Evolutionary conservation across 2,797 vertebrate genomes (phyloP).

Genomic region (Lutjanus argentimaculatus): DNA sequence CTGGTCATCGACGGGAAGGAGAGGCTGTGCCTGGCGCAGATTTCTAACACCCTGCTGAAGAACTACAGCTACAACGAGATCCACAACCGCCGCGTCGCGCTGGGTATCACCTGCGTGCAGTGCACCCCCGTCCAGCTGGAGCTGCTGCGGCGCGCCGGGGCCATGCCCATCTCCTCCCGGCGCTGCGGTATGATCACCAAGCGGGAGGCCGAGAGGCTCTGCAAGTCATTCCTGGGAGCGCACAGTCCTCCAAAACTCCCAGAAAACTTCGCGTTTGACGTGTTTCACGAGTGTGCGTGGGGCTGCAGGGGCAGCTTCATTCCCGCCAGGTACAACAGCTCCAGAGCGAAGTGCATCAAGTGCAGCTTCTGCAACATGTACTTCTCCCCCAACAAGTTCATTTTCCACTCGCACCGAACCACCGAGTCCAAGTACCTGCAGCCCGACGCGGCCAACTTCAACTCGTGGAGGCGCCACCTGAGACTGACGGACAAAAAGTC

Average conservation of each 20-base stretch:
- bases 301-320: slow-evolving; percentile 93
- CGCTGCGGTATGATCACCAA: slow-evolving; percentile 96
- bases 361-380: slow-evolving; percentile 94
- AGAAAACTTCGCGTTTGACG: slow-evolving; percentile 94
- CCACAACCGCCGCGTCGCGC: slow-evolving; percentile 92
- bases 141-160: slow-evolving; percentile 92
- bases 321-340: slow-evolving; percentile 93
- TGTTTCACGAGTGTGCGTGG: slow-evolving; percentile 93
- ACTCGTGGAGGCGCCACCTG: slow-evolving; percentile 93
- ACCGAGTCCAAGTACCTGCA: slow-evolving; percentile 94
- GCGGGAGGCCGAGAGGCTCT: slow-evolving; percentile 92
- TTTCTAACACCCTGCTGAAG: slow-evolving; percentile 93
- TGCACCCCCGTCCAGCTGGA: slow-evolving; percentile 95
- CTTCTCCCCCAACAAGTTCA: slow-evolving; percentile 95
- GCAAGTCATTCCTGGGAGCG: slow-evolving; percentile 93
- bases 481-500: slow-evolving; percentile 90
- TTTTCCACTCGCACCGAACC: slow-evolving; percentile 93
- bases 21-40: slow-evolving; percentile 93
- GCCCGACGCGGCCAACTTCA: slow-evolving; percentile 94
- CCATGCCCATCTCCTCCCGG: slow-evolving; percentile 93
- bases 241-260: slow-evolving; percentile 92
- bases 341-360: slow-evolving; percentile 94
- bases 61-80: slow-evolving; percentile 97
- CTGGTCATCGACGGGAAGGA: slow-evolving; percentile 97
- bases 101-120: slow-evolving; percentile 94